Evolutionary conservation across 1,140 invertebrate species (phyloP), one percentile per base, ranked within the genome.

Genomic region (Tyrophagus putrescentiae): DNA sequence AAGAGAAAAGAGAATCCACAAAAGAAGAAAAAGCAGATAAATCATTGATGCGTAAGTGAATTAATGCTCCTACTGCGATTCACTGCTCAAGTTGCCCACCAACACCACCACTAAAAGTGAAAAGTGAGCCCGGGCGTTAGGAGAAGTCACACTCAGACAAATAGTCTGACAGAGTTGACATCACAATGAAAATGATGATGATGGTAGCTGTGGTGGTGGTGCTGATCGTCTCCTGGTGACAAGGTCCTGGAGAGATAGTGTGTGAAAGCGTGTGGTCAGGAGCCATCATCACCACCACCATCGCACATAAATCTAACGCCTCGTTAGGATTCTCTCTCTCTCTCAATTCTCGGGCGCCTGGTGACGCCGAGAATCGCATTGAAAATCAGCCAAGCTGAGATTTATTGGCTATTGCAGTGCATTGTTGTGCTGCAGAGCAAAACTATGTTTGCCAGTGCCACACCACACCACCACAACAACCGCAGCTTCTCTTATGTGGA

Each of bases 331-430:
- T 39, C 36, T 39, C 36, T 39, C 36, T 39, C 36, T 39, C 36
- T 39, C 36, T 39, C 36, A 13, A n/a, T n/a, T n/a, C n/a, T n/a
- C n/a, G n/a, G n/a, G n/a, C n/a, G n/a, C n/a, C n/a, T n/a, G n/a
- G n/a, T n/a, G n/a, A n/a, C n/a, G n/a, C n/a, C n/a, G n/a, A n/a
- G n/a, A n/a, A n/a, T n/a, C n/a, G n/a, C n/a, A n/a, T n/a, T n/a
- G n/a, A n/a, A n/a, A n/a, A n/a, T n/a, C n/a, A n/a, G n/a, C n/a
- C 36, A 39, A 13, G 21, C 13, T 13, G 45, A 48, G 45, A 48
- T 48, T 48, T 48, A 48, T 48, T 48, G 45, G 45, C 45, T 48
- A n/a, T n/a, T n/a, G n/a, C n/a, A n/a, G n/a, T n/a, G 7, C 45
- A 48, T 48, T 48, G 45, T 48, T 48, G 45, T 48, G 7, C 21